Percentiles rank a stretch among this genome's conserved stretches.
phyloP scores from a whole-genome alignment of 35 echinoderm and acorn worm species.

The Heliocidaris tuberculata region DNA sequence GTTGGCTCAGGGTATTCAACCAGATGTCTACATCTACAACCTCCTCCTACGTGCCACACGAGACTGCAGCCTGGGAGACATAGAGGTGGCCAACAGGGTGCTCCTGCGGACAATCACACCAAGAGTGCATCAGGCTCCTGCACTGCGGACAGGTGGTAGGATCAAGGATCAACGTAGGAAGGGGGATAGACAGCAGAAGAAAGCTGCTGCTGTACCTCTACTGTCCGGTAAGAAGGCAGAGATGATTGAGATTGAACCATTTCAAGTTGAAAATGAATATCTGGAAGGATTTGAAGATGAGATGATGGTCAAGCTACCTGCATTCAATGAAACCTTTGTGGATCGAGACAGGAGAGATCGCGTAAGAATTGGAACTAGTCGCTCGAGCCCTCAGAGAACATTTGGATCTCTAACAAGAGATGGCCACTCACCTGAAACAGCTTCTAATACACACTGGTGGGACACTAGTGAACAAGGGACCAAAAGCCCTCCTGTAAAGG shows the following conservation, averaged over 20 bases:
- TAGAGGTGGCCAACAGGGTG: constrained; percentile 70
- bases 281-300: not conserved
- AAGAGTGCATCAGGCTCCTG: not conserved
- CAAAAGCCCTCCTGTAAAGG: not conserved
- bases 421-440: not conserved
- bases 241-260: not conserved
- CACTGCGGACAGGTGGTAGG: constrained; percentile 10
- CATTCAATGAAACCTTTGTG: not conserved
- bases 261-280: not conserved
- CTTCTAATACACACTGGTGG: not conserved
- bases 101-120: constrained; percentile 58
- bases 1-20: constrained; percentile 67
- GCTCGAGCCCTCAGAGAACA: not conserved
- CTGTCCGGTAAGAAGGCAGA: constrained; percentile 10
- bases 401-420: not conserved
- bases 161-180: constrained; percentile 31
- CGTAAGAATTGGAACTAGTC: not conserved
- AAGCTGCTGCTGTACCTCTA: not conserved
- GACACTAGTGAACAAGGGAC: not conserved
- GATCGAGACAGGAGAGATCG: not conserved
- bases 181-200: constrained; percentile 20
- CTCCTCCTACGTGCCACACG: constrained; percentile 77
- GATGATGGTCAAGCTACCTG: not conserved
- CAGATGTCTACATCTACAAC: constrained; percentile 79
- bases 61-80: constrained; percentile 92